A percentile compares a stretch with the other conserved stretches of the same genome.
Conservation (phyloP, 1,140 invertebrate genomes). For the Cyclargus thomasi region DNA sequence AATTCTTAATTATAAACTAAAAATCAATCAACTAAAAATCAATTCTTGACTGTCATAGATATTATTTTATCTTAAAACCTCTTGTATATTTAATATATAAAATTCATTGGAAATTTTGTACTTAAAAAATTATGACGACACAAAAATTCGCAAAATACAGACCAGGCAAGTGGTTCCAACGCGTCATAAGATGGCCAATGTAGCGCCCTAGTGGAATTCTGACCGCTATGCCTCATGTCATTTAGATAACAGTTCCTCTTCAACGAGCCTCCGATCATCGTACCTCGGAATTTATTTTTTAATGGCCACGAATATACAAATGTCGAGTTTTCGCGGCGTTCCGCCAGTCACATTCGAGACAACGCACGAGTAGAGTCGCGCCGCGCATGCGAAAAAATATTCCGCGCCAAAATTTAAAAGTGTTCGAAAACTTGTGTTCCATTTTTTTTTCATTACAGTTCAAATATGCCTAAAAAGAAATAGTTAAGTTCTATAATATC, state of each 20-base stretch:
- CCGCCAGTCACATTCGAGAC: constrained; percentile 62
- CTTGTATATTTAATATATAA: too few species aligned
- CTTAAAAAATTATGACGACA: neutral
- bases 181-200: neutral
- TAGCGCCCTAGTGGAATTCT: neutral
- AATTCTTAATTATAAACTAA: too few species aligned
- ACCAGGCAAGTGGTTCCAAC: neutral
- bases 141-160: neutral
- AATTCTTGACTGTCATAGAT: too few species aligned
- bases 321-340: constrained; percentile 50
- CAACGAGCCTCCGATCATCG: constrained; percentile 59
- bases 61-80: too few species aligned
- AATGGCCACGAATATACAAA: constrained; percentile 67
- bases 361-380: constrained; percentile 50
- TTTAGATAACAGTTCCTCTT: constrained; percentile 66
- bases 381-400: constrained; percentile 42
- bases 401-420: constrained; percentile 59
- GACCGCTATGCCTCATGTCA: constrained; percentile 36
- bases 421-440: constrained; percentile 34
- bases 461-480: constrained; percentile 72
- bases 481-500: constrained; percentile 31
- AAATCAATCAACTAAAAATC: too few species aligned
- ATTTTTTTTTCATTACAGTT: constrained; percentile 29
- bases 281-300: constrained; percentile 66
- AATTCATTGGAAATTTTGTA: too few species aligned